These are phyloP conservation scores for Casuarius casuarius DNA, from an alignment of 2,113 vertebrate species.

Conservation along the genomic window DNA sequence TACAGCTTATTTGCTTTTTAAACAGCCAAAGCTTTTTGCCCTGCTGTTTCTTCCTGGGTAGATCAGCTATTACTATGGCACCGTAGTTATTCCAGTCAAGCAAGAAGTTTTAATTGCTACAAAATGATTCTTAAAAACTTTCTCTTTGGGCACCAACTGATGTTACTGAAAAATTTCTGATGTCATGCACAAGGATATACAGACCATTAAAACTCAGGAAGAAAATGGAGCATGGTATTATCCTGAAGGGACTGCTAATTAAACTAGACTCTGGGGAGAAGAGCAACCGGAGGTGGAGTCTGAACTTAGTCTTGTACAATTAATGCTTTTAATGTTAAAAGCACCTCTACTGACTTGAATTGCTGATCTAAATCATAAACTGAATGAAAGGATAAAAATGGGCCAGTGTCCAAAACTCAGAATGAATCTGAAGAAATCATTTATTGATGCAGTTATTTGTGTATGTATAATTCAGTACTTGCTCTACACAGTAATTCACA, in stretches of 20 bases:
- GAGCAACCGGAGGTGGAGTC: not conserved
- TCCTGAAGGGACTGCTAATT: constrained; percentile 25
- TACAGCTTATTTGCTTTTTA: not conserved
- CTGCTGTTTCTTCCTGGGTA: not conserved
- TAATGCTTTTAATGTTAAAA: constrained; percentile 24
- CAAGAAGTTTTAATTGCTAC: constrained; percentile 1
- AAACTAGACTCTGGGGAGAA: not conserved
- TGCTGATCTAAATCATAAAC: constrained; percentile 36
- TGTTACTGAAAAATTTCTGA: constrained; percentile 2
- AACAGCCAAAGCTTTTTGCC: not conserved
- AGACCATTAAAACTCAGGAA: not conserved
- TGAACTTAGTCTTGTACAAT: constrained; percentile 16
- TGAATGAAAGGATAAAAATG: constrained; percentile 15
- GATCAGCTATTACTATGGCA: not conserved
- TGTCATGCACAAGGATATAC: not conserved
- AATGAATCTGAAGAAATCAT: not conserved
- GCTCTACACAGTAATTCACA: constrained; percentile 11
- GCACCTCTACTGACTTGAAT: constrained; percentile 8
- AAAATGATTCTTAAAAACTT: not conserved
- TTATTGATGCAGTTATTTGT: constrained; percentile 23
- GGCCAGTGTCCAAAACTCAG: not conserved
- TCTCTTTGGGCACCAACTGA: not conserved
- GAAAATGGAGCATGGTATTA: not conserved
- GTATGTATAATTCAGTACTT: constrained; percentile 49
- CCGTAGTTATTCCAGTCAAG: not conserved